Conservation (phyloP, 1,140 invertebrate species). For the Papilio xuthus region DNA sequence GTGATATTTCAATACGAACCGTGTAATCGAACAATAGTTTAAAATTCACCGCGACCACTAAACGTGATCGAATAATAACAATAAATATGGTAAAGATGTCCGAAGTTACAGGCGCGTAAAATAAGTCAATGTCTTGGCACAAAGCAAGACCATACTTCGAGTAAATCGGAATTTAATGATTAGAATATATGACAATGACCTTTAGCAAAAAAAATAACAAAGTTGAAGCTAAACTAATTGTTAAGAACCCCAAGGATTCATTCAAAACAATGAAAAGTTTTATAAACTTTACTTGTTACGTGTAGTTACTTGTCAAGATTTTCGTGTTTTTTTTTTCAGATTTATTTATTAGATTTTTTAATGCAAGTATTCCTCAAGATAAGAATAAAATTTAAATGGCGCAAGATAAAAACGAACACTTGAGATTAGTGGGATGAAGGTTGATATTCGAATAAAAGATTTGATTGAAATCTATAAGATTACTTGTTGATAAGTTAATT, state of each 20-base stretch:
- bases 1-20: conserved; percentile 65
- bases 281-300: neutral
- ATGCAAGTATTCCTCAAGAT: neutral
- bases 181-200: neutral
- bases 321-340: neutral
- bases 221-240: no score
- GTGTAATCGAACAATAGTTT: conserved; percentile 47
- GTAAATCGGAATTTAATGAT: neutral
- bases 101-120: conserved; percentile 16
- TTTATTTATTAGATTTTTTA: neutral
- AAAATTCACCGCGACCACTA: conserved; percentile 12
- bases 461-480: neutral
- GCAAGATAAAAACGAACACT: neutral
- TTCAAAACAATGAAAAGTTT: neutral
- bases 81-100: conserved; percentile 34
- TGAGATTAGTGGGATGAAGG: neutral
- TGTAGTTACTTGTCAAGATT: no score
- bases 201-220: neutral
- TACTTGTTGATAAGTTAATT: neutral
- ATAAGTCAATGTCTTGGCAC: conserved; percentile 32
- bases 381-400: neutral
- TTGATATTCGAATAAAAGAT: neutral
- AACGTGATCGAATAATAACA: conserved; percentile 32
- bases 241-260: neutral
- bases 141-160: neutral